These are phyloP conservation scores for Galleria mellonella DNA, from an alignment of 1,140 invertebrate genomes.

Conservation along the genomic window DNA sequence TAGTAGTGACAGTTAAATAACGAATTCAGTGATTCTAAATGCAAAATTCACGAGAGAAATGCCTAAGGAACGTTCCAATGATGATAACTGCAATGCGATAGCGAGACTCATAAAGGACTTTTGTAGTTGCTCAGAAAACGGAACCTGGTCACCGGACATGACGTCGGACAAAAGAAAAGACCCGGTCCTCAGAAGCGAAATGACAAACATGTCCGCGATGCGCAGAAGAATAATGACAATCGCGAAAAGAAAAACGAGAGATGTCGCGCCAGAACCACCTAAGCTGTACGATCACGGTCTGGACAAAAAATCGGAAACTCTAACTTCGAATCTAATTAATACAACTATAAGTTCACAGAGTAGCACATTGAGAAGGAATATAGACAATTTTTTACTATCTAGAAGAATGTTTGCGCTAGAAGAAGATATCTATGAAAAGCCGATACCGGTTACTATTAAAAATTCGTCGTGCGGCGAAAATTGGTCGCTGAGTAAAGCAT, in stretches of 20 bases:
- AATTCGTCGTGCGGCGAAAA: conserved; percentile 59
- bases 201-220: conserved; percentile 65
- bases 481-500: conserved; percentile 63
- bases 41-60: conserved; percentile 29
- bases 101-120: conserved; percentile 66
- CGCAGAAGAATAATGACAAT: conserved; percentile 53
- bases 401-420: conserved; percentile 50
- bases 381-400: conserved; percentile 54
- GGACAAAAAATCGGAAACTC: conserved; percentile 37
- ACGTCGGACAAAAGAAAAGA: conserved; percentile 48
- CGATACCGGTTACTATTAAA: conserved; percentile 37
- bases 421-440: conserved; percentile 60
- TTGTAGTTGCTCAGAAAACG: conserved; percentile 69
- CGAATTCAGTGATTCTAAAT: conserved; percentile 17
- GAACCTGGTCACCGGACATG: conserved; percentile 70
- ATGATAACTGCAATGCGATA: conserved; percentile 59
- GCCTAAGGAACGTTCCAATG: conserved; percentile 47
- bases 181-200: conserved; percentile 57
- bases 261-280: conserved; percentile 27
- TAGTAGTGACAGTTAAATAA: conserved; percentile 55
- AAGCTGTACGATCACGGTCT: conserved; percentile 28
- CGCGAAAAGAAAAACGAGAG: conserved; percentile 43
- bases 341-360: conserved; percentile 50
- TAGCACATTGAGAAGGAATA: conserved; percentile 49
- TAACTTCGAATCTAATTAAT: conserved; percentile 50